Evolutionary conservation across 2,888 invertebrate species (phyloP).

Genomic region (Eumerus sabulonum): DNA sequence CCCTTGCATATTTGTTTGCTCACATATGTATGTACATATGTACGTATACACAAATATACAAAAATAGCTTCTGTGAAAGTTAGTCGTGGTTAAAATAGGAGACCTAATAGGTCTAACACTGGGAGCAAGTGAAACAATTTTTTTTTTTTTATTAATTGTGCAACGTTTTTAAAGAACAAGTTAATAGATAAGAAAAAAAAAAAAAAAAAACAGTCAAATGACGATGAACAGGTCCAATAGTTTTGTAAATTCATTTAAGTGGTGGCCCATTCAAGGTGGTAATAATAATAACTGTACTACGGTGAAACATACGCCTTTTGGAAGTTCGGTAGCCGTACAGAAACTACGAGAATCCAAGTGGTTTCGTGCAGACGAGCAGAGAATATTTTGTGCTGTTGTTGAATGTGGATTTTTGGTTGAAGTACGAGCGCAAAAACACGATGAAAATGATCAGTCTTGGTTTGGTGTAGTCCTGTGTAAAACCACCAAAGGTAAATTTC

Average conservation of each 20-base stretch:
- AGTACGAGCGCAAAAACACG: conserved; percentile 80
- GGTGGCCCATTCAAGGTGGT: conserved; percentile 77
- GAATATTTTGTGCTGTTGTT: conserved; percentile 85
- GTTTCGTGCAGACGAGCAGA: conserved; percentile 86
- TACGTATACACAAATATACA: conserved; percentile 7
- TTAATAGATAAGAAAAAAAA: conserved; percentile 18
- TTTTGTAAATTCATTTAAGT: conserved; percentile 78
- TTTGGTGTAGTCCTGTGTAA: conserved; percentile 87
- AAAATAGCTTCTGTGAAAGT: conserved; percentile 65
- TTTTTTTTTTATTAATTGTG: no score
- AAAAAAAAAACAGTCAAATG: conserved; percentile 45
- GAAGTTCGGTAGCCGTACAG: conserved; percentile 85
- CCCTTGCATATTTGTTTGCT: not conserved
- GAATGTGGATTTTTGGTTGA: conserved; percentile 87
- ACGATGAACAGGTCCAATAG: conserved; percentile 78
- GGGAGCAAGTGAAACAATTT: conserved; percentile 15
- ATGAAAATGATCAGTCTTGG: conserved; percentile 79
- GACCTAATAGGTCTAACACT: conserved; percentile 23
- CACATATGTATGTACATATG: not conserved
- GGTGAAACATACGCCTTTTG: conserved; percentile 78
- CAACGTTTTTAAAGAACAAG: no score
- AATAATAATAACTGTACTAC: conserved; percentile 69
- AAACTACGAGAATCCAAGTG: conserved; percentile 87
- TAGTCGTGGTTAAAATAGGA: conserved; percentile 8
- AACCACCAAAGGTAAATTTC: conserved; percentile 83